Conservation (phyloP, 23 tunicate genomes). For the Ascidia mentula region DNA sequence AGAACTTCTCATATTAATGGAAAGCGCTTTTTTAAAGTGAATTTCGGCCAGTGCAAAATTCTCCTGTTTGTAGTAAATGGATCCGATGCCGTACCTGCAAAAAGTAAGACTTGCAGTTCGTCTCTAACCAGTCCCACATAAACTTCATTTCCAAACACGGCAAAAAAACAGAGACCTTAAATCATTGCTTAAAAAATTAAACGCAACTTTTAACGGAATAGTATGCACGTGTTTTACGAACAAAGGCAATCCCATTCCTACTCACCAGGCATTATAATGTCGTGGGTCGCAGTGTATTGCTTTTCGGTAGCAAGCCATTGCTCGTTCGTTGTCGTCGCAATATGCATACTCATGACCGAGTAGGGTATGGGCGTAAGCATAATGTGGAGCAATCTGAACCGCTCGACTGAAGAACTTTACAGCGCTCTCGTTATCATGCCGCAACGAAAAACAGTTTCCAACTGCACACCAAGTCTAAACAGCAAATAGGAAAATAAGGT, state of each 20-base stretch:
- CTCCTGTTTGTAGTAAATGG: conserved; percentile 85
- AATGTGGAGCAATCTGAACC: conserved; percentile 74
- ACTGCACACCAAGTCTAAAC: conserved; percentile 90
- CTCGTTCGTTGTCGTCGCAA: conserved; percentile 86
- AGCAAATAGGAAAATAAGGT: no score
- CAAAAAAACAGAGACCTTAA: no score
- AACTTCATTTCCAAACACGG: no score
- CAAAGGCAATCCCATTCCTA: no score
- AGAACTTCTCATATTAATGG: conserved; percentile 69
- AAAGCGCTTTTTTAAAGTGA: conserved; percentile 63
- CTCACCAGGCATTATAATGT: conserved; percentile 93
- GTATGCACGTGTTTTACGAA: no score
- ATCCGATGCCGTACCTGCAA: conserved; percentile 90
- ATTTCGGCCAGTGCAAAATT: conserved; percentile 76
- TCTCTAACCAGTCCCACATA: no score
- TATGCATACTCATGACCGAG: conserved; percentile 87
- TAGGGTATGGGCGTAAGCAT: conserved; percentile 81
- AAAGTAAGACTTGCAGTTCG: no score
- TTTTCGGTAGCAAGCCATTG: conserved; percentile 65
- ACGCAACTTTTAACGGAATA: no score
- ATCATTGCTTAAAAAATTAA: no score
- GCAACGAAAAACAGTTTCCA: conserved; percentile 92
- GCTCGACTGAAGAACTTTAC: conserved; percentile 81
- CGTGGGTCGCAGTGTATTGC: conserved; percentile 74
- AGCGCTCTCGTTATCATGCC: conserved; percentile 81